Evolutionary conservation across 2,113 vertebrate species (phyloP).

Genomic region (Mastomys coucha): DNA sequence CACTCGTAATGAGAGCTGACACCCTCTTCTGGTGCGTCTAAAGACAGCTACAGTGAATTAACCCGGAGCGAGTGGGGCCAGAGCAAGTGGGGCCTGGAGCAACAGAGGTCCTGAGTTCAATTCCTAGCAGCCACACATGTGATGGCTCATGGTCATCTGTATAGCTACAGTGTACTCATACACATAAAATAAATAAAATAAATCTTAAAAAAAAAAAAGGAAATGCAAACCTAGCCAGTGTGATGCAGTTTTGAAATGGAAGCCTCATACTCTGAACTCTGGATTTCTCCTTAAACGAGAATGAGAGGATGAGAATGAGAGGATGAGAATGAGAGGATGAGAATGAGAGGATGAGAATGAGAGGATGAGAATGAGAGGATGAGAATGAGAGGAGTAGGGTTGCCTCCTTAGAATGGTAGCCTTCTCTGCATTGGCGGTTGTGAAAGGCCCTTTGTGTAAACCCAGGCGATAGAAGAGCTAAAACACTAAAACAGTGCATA

Average conservation of each 20-base stretch:
- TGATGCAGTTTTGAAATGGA: background rate
- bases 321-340: background rate
- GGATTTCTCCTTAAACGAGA: background rate
- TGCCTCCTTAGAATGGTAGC: background rate
- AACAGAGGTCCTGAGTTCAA: too few species aligned
- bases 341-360: background rate
- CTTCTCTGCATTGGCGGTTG: background rate
- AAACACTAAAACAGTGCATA: slow-evolving; percentile 97
- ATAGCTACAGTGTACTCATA: too few species aligned
- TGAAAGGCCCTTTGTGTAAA: background rate
- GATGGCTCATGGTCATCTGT: too few species aligned
- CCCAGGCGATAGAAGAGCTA: slow-evolving; percentile 96
- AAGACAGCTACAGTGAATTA: too few species aligned
- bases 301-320: too few species aligned
- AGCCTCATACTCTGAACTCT: background rate
- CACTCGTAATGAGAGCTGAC: too few species aligned
- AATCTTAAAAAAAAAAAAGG: too few species aligned
- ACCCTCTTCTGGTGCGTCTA: too few species aligned
- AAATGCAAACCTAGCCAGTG: background rate
- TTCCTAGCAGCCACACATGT: too few species aligned
- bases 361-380: background rate
- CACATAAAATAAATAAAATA: too few species aligned
- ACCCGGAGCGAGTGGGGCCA: too few species aligned
- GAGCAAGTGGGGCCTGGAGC: too few species aligned
- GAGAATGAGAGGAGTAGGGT: background rate